Evolutionary conservation across 2,113 vertebrate species (phyloP).

Genomic region (Macaca mulatta): DNA sequence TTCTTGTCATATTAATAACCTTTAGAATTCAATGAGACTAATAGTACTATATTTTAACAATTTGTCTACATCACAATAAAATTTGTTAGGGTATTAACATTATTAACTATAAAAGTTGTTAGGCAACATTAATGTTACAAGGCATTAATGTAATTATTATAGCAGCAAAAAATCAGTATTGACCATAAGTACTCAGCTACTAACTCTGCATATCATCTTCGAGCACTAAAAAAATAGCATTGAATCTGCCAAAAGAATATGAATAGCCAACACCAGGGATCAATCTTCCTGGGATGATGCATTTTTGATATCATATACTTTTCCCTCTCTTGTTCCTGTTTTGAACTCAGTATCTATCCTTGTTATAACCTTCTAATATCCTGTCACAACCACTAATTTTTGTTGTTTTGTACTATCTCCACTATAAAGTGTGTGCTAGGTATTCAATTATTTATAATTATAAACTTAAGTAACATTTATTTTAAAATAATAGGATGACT

Average conservation of each 20-base stretch:
- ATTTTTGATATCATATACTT: background rate
- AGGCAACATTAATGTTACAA: background rate
- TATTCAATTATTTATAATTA: background rate
- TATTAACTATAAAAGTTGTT: no score
- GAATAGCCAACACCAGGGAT: background rate
- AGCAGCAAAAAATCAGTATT: background rate
- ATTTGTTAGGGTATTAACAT: background rate
- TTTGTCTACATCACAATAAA: background rate
- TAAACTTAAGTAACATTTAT: background rate
- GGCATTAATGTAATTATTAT: background rate
- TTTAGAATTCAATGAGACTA: background rate
- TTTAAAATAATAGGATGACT: background rate
- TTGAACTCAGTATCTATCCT: background rate
- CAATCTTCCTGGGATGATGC: background rate
- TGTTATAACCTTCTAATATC: background rate
- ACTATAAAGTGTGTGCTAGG: background rate
- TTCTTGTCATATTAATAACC: background rate
- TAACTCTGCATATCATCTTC: background rate
- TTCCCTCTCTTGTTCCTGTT: background rate
- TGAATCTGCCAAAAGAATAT: background rate
- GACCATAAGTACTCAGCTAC: background rate
- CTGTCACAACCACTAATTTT: background rate
- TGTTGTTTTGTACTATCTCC: background rate
- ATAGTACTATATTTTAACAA: background rate
- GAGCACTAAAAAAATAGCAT: background rate